A percentile compares a stretch with the other conserved stretches of the same genome.
Conservation (phyloP, 2,888 invertebrate genomes). For the Drosophila imparisetae region DNA sequence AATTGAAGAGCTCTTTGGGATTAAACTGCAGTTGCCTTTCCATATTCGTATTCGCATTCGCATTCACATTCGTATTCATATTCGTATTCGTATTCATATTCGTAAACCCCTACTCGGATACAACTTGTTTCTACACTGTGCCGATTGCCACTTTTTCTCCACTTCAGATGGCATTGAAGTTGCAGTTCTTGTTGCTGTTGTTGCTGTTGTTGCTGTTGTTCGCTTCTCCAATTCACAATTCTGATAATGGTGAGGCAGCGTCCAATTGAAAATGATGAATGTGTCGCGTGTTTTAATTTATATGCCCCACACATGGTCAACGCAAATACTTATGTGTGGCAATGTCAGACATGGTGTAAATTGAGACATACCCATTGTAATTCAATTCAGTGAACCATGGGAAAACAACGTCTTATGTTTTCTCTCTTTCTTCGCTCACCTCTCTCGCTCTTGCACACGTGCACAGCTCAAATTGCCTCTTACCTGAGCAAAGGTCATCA, state of each 20-base stretch:
- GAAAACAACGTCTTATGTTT: constrained; percentile 23
- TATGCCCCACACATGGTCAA: constrained; percentile 52
- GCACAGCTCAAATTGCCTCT: constrained; percentile 11
- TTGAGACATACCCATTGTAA: constrained; percentile 58
- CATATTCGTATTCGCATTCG: not conserved
- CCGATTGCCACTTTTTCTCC: constrained; percentile 30
- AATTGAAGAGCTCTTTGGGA: constrained; percentile 4
- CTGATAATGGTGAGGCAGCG: constrained; percentile 46
- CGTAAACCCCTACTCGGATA: not conserved
- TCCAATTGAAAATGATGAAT: constrained; percentile 73
- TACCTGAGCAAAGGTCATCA: constrained; percentile 53
- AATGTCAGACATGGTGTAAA: constrained; percentile 56
- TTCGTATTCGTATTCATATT: too few species aligned
- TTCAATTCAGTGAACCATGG: constrained; percentile 52
- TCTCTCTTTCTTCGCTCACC: not conserved
- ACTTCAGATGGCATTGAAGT: constrained; percentile 57
- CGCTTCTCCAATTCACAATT: constrained; percentile 51
- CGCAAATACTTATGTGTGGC: constrained; percentile 27
- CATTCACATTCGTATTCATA: too few species aligned
- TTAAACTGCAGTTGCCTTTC: constrained; percentile 26
- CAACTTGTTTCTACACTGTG: constrained; percentile 32
- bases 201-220: constrained; percentile 8
- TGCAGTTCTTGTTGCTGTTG: constrained; percentile 28
- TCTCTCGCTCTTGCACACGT: not conserved
- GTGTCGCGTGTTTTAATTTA: constrained; percentile 65